Evolutionary conservation across 2,797 vertebrate genomes (phyloP), one percentile per base, ranked within the genome.

Genomic region (Epinephelus malabaricus): DNA sequence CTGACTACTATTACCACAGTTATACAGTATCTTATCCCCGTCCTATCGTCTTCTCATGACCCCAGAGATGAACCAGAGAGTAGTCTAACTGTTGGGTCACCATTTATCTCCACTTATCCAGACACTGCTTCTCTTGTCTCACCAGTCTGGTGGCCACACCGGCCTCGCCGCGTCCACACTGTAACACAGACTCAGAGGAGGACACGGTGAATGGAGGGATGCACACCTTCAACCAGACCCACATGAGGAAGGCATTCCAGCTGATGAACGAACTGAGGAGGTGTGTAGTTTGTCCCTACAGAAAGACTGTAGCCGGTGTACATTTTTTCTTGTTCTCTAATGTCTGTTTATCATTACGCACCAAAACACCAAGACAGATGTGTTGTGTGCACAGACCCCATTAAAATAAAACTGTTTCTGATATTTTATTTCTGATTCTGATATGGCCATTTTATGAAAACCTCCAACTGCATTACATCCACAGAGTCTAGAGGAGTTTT

Each of bases 241-340:
- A 99, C 92, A 99, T 95, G 97, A 97, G 95, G 91, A 99, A 98
- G 91, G 97, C 98, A 0, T 99, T 99, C 92, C 97, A 96, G 92
- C 94, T 98, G 82, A 99, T 99, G 98, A 98, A 99, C 69, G 97
- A 98, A 73, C 92, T 99, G 79, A 95, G 98, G 86, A 98, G 97
- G 98, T 98, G 66, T 13, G 90, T 76, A 6, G 9, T 43, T 43
- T 43, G 40, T 43, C 40, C 40, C 3, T 43, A 43, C 40, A 43
- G 40, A 43, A 43, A 12, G 40, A 40, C 11, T 40, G 9, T 10
- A 12, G 40, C 2, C 40, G 2, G 40, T 40, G 9, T 10, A 40
- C 11, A 40, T 12, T 7, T 34, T 34, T 34, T 34, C 30, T 7
- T 34, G 5, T 34, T 34, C 6, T 34, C 6, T 34, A 34, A 1